Evolutionary conservation across 2,888 invertebrate genomes (phyloP), one percentile per base, ranked within the genome.

Genomic region (Athalia rosae): DNA sequence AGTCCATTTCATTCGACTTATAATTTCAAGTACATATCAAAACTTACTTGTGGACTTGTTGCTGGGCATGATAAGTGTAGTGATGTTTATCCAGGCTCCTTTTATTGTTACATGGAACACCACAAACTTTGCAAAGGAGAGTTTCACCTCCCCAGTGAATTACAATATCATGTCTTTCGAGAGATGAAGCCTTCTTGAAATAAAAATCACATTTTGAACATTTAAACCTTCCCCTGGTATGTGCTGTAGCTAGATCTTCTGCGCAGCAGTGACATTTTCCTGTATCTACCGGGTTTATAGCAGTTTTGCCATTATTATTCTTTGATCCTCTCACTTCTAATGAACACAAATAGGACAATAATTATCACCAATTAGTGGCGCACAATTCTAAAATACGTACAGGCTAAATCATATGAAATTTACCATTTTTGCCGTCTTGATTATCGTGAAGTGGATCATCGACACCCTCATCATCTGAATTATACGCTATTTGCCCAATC

Each of bases 171-270:
- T 97, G 96, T 6, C 93, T 91, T 66, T 93, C 92, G 79, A 94
- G 92, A 82, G 93, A 94, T 45, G 92, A 91, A 85, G 93, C 92
- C 53, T 94, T 93, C 84, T 94, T 93, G 85, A 96, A 97, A 4
- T 94, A 92, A 86, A 96, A 95, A 9, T 93, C 92, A 84, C 97
- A 97, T 81, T 93, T 87, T 0, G 87, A 84, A 84, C 93, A 93
- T 80, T 91, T 90, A 83, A 90, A 91, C 69, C 92, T 90, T 5
- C 93, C 93, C n/a, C 92, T 92, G 66, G 89, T 90, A 82, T 93
- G 93, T 61, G 92, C 93, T 6, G 88, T 91, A 82, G 91, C 91
- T 8, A 91, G 84, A 78, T 93, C 92, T 87, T 93, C 93, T 0
- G 92, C 92, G 82, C 93, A 93, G 81, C 93, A 93, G 77, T 91